Base-by-base conservation (phyloP, 92 coral and sea anemone species). In the Phymanthus crucifer region DNA sequence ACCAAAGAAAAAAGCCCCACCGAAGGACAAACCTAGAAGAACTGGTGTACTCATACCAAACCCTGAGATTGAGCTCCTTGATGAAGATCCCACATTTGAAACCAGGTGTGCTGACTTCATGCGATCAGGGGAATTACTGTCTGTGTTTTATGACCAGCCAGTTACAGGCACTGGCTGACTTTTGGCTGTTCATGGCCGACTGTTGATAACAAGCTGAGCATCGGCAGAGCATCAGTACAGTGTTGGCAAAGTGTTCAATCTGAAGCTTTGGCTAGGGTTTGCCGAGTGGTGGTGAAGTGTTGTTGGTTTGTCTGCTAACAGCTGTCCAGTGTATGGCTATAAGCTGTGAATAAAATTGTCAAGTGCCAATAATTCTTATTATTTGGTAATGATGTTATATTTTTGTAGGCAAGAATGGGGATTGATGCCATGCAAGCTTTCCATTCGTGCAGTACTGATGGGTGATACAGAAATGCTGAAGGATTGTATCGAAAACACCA, bases 51-150 rank as follows among this genome's bases (percentile, higher is more conserved):
- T 92, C 16, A 87, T 92, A 38, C 92, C 97, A 43, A 89, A 87
- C 33, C 79, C 75, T 45, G 66, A 70, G 21, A 90, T 92, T 70
- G 82, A 92, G 58, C 84, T 87, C 24, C 75, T 82, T 56, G 88
- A 92, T 38, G 66, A 85, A 33, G 94, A 92, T 80, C 97, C 97
- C 19, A 90, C 92, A n/a, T 92, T 92, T 83, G 97, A 87, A 73
- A 77, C 94, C 34, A 92, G 94, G 97, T 92, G 19, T 26, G 95
- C 66, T 19, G 7, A n/a, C 26, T 19, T 45, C 16, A 66, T 24
- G 32, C 19, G 43, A 32, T 69, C 13, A 27, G 14, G 0, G n/a
- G 8, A 1, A 23, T 68, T 12, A 68, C 16, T 0, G 6, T 32
- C 34, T 23, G 5, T 14, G 31, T 31, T 67, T 31, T n/a, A n/a